Base-by-base conservation (phyloP, 2,113 vertebrate genomes). In the Neolamprologus variostigma region DNA sequence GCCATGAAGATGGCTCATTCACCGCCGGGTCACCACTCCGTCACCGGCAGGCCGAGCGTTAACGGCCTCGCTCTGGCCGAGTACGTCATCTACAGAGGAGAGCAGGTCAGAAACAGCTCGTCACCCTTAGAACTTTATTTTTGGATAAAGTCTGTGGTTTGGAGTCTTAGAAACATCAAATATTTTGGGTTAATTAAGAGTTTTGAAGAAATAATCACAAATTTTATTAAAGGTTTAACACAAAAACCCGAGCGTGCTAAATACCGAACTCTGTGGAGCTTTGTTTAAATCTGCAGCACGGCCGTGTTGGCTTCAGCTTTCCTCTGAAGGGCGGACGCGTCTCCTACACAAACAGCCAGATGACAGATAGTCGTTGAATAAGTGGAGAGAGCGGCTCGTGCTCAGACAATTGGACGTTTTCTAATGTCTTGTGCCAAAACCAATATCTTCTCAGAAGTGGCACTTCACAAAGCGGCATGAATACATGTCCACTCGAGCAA, bases 1-100 rank as follows among this genome's bases (percentile, higher is more conserved):
- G 98, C 98, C 82, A 99, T 99, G 98, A 98, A 99, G 91, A 98
- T 98, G 98, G 98, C 98, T 54, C 98, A 98, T 2, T 97, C 98
- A 0, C 98, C 98, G 3, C 98, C 98, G 0, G 98, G 98, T 6
- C 98, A 98, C 92, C 98, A 98, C 88, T 99, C 98, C 0, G 98
- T 98, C 19, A 98, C 98, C 5, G 98, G 98, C 53, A 93, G 98
- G 54, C 98, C 98, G 5, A 98, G 98, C 4, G 97, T 98, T 50
- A 98, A 98, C 3, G 98, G 98, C 11, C 96, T 98, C 12, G 97
- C 98, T 14, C 61, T 98, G 0, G 98, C 98, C 0, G 98, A 99
- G 13, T 99, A 99, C 10, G 98, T 99, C 86, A 98, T 99, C 96
- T 98, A 99, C 87, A 97, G 98, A 95, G 98, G 98, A 86, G 98